A percentile compares a stretch with the other conserved stretches of the same genome.
Evolutionary conservation across 1,140 invertebrate species (phyloP).

Genomic region (Melitaea cinxia): DNA sequence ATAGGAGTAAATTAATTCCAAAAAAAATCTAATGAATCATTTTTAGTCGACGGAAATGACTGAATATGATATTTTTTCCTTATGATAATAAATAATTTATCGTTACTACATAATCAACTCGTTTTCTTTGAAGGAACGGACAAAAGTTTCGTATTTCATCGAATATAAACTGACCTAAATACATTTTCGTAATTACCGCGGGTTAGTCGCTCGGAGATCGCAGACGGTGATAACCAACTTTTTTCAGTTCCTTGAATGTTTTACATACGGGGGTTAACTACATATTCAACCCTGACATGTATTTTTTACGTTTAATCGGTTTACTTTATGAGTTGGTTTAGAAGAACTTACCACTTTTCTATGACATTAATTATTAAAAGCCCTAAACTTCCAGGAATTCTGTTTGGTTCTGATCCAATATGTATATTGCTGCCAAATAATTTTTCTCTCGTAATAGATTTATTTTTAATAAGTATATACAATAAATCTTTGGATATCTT

Average conservation of each 20-base stretch:
- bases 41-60: neutral
- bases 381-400: no score
- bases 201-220: constrained; percentile 51
- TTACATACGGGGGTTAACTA: constrained; percentile 6
- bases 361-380: no score
- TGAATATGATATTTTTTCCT: constrained; percentile 1
- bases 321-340: no score
- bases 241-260: constrained; percentile 54
- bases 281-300: constrained; percentile 3
- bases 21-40: neutral
- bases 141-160: constrained; percentile 13
- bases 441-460: no score
- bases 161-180: constrained; percentile 39
- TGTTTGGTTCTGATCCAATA: no score
- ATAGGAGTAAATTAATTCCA: no score
- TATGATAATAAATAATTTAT: constrained; percentile 5
- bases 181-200: constrained; percentile 37
- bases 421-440: no score
- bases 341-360: no score
- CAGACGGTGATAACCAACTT: constrained; percentile 55
- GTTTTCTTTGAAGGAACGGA: constrained; percentile 14
- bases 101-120: constrained; percentile 2
- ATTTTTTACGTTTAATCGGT: neutral
- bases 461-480: no score
- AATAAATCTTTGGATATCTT: no score